These are phyloP conservation scores for Xyliphius kryptos DNA, from an alignment of 2,113 vertebrate genomes.

Conservation along the genomic window DNA sequence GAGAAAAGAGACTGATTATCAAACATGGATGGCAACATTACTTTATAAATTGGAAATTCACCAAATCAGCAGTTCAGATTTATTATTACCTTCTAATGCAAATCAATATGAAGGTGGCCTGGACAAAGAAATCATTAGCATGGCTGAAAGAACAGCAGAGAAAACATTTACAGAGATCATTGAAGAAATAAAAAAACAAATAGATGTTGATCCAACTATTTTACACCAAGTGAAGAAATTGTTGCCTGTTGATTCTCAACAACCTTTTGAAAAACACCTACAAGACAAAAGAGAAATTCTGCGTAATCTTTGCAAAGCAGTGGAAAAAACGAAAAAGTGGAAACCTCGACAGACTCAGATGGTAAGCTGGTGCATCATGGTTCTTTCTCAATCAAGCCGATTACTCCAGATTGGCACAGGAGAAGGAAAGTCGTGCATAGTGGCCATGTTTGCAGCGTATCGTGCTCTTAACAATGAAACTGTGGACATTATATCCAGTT, in stretches of 20 bases:
- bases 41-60: slow-evolving; percentile 49
- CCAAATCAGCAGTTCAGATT: slow-evolving; percentile 31
- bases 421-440: slow-evolving; percentile 58
- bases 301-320: slow-evolving; percentile 29
- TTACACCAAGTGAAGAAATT: slow-evolving; percentile 29
- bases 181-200: slow-evolving; percentile 38
- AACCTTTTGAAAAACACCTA: neutral
- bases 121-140: slow-evolving; percentile 7
- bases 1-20: slow-evolving; percentile 5
- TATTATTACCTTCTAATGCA: rapidly evolving
- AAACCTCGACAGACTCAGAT: slow-evolving; percentile 50
- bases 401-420: slow-evolving; percentile 55
- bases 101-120: slow-evolving; percentile 2
- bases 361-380: slow-evolving; percentile 58
- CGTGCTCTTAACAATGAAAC: slow-evolving; percentile 32
- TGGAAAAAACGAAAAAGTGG: neutral
- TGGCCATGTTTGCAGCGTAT: slow-evolving; percentile 62
- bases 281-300: slow-evolving; percentile 16
- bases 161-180: slow-evolving; percentile 48
- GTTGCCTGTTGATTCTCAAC: neutral
- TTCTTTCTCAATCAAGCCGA: slow-evolving; percentile 44
- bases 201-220: slow-evolving; percentile 31
- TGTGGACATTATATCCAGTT: slow-evolving; percentile 55
- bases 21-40: slow-evolving; percentile 41
- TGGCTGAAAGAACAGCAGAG: neutral